Base-by-base conservation (phyloP, 1,140 invertebrate genomes). In the Vollenhovia emeryi region DNA sequence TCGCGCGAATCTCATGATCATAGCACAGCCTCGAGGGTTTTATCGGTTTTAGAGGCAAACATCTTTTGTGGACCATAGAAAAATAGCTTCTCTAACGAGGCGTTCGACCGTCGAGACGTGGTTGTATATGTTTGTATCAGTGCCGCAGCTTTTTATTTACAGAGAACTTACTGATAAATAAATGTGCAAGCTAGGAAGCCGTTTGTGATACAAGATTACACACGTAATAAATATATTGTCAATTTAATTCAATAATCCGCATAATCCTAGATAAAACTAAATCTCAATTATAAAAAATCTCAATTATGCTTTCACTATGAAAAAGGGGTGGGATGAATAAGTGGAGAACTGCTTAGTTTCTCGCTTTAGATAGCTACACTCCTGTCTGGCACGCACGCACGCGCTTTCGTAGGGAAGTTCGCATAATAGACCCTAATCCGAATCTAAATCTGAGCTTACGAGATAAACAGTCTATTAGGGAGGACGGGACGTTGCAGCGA, bases 401-500 rank as follows among this genome's bases (percentile, higher is more conserved):
- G 40, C 24, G 21, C 50, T 73, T 50, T 60, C 50, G 33, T 66
- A 55, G 40, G 60, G 40, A 60, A 45, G 15, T 36, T 64, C 18
- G 79, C 48, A 89, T 89, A 89, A 89, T 89, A 79, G 79, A 60
- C 60, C 48, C 68, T 82, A 86, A 92, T 91, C 87, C 78, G 86
- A 91, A 88, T 94, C 88, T 91, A 92, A 93, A 94, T 93, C 91
- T 87, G 52, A 83, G 88, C 90, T 93, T 92, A 88, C 80, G 92
- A 92, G 92, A 93, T 93, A 94, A 93, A 93, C 91, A 93, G 92
- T 92, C 93, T 94, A 93, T 92, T 91, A 91, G 92, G 90, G 88
- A 57, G 50, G 27, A 82, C 50, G 66, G 50, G 11, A n/a, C 66
- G 87, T 84, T 80, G 84, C 86, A 84, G n/a, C 40, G 78, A 76